These are phyloP conservation scores for Thymelicus lineola DNA, from an alignment of 2,888 invertebrate genomes.

Conservation along the genomic window DNA sequence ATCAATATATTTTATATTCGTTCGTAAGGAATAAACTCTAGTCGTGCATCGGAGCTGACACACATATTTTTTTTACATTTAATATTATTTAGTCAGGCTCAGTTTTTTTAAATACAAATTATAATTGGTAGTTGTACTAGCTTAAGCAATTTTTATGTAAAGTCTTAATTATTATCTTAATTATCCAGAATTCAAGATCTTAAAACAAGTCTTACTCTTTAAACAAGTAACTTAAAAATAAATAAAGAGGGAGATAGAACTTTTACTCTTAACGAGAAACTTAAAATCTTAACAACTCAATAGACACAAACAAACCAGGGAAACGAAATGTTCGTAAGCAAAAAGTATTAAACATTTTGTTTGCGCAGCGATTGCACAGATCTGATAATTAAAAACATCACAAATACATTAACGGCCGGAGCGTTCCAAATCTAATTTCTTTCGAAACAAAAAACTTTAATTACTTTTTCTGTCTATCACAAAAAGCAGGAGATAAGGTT, in stretches of 20 bases:
- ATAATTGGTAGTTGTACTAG: no score
- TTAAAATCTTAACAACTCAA: background rate
- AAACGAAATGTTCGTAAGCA: background rate
- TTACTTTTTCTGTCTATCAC: conserved; percentile 79
- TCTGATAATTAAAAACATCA: conserved; percentile 71
- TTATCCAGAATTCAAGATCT: no score
- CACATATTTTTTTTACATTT: no score
- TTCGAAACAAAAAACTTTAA: conserved; percentile 76
- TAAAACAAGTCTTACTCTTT: no score
- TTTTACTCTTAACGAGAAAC: background rate
- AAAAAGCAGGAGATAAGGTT: conserved; percentile 73
- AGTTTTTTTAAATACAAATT: no score
- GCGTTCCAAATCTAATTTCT: conserved; percentile 72
- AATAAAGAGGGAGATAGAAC: conserved; percentile 13
- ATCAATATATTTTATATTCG: no score
- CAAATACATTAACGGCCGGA: conserved; percentile 71
- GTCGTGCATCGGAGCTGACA: no score
- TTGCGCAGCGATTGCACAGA: conserved; percentile 48
- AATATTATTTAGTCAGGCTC: no score
- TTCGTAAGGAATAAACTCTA: no score
- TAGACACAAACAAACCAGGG: conserved; percentile 5
- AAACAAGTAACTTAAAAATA: no score
- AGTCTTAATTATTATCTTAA: no score
- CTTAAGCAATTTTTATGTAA: no score
- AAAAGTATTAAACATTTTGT: conserved; percentile 32